Conservation (phyloP, 2,113 vertebrate species). For the Dendrocopos noguchii region DNA sequence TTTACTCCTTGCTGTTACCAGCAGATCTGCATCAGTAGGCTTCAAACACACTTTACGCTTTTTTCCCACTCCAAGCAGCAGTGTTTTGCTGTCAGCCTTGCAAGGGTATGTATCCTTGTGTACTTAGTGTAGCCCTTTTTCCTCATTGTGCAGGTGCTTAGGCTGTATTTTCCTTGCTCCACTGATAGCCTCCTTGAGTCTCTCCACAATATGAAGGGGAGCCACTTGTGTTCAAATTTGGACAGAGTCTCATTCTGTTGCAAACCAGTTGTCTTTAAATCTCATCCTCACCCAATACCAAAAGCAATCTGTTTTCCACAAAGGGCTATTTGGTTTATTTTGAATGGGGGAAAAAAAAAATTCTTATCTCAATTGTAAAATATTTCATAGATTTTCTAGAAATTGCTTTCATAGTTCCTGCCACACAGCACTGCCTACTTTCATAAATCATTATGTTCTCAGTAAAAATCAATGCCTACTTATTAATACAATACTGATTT, state of each 20-base stretch:
- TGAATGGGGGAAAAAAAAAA: background rate
- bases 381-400: slow-evolving; percentile 26
- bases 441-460: slow-evolving; percentile 49
- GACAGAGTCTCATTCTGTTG: background rate
- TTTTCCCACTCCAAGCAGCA: background rate
- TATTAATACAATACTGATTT: slow-evolving; percentile 55
- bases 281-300: background rate
- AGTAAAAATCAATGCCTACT: slow-evolving; percentile 60
- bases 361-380: slow-evolving; percentile 3
- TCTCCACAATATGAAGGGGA: background rate
- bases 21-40: background rate
- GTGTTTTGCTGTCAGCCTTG: background rate
- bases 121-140: background rate
- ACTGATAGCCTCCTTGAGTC: background rate
- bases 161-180: background rate
- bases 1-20: background rate
- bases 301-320: background rate
- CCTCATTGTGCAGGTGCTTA: background rate
- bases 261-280: background rate
- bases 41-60: background rate
- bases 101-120: background rate
- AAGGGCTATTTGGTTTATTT: background rate
- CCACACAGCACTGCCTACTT: background rate
- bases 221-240: background rate
- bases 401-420: slow-evolving; percentile 18